Evolutionary conservation across 2,113 vertebrate species (phyloP).

Genomic region (Edolisoma coerulescens): DNA sequence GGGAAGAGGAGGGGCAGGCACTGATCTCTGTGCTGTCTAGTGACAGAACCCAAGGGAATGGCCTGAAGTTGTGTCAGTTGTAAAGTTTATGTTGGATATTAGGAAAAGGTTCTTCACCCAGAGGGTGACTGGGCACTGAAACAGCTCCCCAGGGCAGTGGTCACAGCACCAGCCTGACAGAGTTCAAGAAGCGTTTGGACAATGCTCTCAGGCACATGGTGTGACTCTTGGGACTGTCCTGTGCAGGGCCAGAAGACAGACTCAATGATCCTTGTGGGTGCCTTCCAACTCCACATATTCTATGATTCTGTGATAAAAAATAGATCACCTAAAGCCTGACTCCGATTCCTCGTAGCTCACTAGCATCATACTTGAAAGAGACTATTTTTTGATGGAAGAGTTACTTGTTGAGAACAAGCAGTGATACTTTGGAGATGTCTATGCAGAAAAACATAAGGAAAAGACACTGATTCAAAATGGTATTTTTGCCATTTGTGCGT

Average conservation of each 20-base stretch:
- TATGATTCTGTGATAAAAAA: background rate
- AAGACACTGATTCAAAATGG: background rate
- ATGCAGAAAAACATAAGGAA: background rate
- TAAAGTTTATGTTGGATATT: fast-evolving
- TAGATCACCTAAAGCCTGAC: background rate
- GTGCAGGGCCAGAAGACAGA: background rate
- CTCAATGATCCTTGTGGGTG: no score
- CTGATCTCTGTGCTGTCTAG: background rate
- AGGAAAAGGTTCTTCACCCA: background rate
- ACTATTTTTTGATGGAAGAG: background rate
- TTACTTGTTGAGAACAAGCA: background rate
- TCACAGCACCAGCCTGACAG: background rate
- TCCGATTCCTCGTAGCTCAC: background rate
- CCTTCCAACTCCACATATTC: background rate
- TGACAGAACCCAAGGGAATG: background rate
- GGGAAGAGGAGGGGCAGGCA: background rate
- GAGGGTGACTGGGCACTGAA: background rate
- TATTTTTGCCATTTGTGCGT: background rate
- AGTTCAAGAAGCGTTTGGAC: background rate
- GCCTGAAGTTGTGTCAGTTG: background rate
- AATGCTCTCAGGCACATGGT: background rate
- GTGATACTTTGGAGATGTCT: background rate
- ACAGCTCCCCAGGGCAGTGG: background rate
- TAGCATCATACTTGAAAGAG: background rate
- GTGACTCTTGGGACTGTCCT: background rate